Evolutionary conservation across 2,888 invertebrate genomes (phyloP).

Genomic region (Ctena decussata): DNA sequence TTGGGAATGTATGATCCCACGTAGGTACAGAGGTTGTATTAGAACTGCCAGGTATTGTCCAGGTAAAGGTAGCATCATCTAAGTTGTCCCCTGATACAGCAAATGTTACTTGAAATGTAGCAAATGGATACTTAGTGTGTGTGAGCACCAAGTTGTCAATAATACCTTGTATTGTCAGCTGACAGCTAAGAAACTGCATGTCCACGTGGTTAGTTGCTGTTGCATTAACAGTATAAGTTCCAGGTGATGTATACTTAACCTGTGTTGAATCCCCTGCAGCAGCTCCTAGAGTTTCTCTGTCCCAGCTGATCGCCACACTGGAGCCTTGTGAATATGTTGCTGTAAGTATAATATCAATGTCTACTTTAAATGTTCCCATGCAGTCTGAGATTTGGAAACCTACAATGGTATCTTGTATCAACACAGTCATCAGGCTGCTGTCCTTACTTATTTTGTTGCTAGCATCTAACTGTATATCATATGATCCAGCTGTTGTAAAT

Average conservation of each 20-base stretch:
- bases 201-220: slow-evolving; percentile 69
- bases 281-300: slow-evolving; percentile 14
- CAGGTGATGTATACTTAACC: slow-evolving; percentile 51
- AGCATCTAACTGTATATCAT: slow-evolving; percentile 54
- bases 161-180: slow-evolving; percentile 58
- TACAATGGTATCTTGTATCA: slow-evolving; percentile 61
- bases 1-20: slow-evolving; percentile 59
- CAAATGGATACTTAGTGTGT: slow-evolving; percentile 53
- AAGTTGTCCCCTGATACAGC: slow-evolving; percentile 63
- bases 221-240: slow-evolving; percentile 60
- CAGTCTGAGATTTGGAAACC: slow-evolving; percentile 57
- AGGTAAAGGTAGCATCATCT: slow-evolving; percentile 63
- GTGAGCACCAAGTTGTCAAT: slow-evolving; percentile 62
- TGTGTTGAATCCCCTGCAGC: slow-evolving; percentile 27
- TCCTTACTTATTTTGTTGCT: slow-evolving; percentile 61
- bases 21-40: slow-evolving; percentile 30
- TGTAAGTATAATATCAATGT: slow-evolving; percentile 48
- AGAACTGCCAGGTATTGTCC: slow-evolving; percentile 60
- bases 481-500: slow-evolving; percentile 46
- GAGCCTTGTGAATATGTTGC: slow-evolving; percentile 62
- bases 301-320: slow-evolving; percentile 62
- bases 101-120: slow-evolving; percentile 62
- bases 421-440: slow-evolving; percentile 22
- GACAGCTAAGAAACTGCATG: slow-evolving; percentile 34
- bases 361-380: slow-evolving; percentile 42